Evolutionary conservation across 2,113 vertebrate species (phyloP).

Genomic region (Alces alces): DNA sequence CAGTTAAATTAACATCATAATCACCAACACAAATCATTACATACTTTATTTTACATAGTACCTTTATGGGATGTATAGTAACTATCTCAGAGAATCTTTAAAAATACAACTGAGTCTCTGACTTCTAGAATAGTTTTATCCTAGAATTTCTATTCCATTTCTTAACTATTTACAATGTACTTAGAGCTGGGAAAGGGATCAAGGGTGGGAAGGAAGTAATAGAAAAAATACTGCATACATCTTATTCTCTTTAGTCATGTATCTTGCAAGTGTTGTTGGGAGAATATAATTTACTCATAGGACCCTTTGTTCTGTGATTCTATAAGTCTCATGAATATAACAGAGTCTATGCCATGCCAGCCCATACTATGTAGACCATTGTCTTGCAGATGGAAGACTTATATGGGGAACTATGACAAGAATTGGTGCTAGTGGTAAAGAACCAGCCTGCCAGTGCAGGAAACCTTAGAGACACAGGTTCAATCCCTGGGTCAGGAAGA

Average conservation of each 20-base stretch:
- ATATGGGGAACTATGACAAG: background rate
- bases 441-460: background rate
- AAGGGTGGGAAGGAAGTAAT: background rate
- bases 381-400: background rate
- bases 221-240: background rate
- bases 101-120: background rate
- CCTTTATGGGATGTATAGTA: background rate
- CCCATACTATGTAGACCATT: background rate
- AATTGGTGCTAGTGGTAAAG: background rate
- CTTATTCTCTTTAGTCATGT: background rate
- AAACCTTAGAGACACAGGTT: background rate
- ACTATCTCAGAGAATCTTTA: background rate
- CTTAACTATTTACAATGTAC: background rate
- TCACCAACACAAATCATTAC: background rate
- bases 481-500: background rate
- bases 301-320: background rate
- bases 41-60: background rate
- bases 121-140: background rate
- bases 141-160: background rate
- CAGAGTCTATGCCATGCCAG: background rate
- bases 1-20: conserved; percentile 18
- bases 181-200: background rate
- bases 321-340: background rate
- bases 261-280: background rate
- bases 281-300: background rate